Percentiles rank a stretch among this genome's conserved stretches.
Evolutionary conservation across 2,113 vertebrate genomes (phyloP).

Genomic region (Craseonycteris thonglongyai): DNA sequence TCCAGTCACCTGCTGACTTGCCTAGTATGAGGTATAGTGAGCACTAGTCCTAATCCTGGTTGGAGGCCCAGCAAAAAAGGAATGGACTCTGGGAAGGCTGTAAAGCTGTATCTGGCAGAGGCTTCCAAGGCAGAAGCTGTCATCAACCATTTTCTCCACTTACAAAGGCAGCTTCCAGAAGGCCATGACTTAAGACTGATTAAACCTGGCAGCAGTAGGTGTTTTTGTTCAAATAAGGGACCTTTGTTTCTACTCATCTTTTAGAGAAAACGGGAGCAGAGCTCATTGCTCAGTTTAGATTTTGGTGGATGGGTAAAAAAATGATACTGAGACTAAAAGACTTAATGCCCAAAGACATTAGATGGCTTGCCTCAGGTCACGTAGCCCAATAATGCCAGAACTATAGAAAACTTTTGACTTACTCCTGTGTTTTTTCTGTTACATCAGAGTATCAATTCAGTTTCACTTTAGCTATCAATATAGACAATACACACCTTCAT

Average conservation of each 20-base stretch:
- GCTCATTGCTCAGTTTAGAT: slow-evolving; percentile 2
- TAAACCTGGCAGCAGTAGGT: not conserved
- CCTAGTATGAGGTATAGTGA: not conserved
- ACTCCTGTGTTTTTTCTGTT: not conserved
- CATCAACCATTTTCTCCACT: not conserved
- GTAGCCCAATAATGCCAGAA: not conserved
- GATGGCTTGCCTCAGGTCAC: not conserved
- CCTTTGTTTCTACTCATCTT: not conserved
- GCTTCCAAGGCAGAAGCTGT: not conserved
- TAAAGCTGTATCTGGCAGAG: not conserved
- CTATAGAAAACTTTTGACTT: not conserved
- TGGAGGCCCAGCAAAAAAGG: not conserved
- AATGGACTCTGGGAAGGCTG: not conserved
- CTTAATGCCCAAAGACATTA: not conserved
- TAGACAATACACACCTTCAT: not conserved
- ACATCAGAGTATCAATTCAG: not conserved
- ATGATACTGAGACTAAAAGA: not conserved
- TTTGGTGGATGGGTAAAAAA: not conserved
- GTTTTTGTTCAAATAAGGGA: not conserved
- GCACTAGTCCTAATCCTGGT: not conserved
- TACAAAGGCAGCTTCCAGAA: not conserved
- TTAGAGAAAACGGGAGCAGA: slow-evolving; percentile 18
- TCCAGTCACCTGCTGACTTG: not conserved
- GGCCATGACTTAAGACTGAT: not conserved
- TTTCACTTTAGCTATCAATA: not conserved